Percentiles rank a stretch among this genome's conserved stretches.
phyloP scores from a whole-genome alignment of 2,888 invertebrate species.

The Torymus aiolomorphi region DNA sequence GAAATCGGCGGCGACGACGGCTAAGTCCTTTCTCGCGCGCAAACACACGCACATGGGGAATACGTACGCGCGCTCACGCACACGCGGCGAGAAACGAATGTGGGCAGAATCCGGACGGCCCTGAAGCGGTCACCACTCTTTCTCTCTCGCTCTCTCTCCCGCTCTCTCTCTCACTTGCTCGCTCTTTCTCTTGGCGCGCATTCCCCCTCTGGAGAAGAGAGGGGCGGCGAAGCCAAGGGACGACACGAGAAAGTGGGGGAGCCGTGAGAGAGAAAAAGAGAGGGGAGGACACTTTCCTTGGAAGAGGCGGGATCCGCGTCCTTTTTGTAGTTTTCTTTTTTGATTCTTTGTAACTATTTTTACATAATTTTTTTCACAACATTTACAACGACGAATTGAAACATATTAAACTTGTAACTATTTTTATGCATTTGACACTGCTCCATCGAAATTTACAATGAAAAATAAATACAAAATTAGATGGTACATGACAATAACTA shows the following conservation, averaged over 20 bases:
- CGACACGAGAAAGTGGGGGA: conserved; percentile 6
- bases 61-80: too few relatives aligned
- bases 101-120: conserved; percentile 54
- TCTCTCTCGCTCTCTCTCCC: conserved; percentile 24
- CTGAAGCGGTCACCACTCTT: conserved; percentile 54
- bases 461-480: too few relatives aligned
- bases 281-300: conserved; percentile 30
- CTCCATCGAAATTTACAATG: too few relatives aligned
- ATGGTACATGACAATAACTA: too few relatives aligned
- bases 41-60: neutral
- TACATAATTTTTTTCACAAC: too few relatives aligned
- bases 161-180: neutral
- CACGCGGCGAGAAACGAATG: too few relatives aligned
- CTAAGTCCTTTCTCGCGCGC: conserved; percentile 30
- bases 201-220: conserved; percentile 12
- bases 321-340: conserved; percentile 12
- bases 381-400: too few relatives aligned
- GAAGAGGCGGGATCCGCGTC: conserved; percentile 34
- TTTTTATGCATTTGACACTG: too few relatives aligned
- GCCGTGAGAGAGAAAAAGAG: neutral
- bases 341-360: neutral
- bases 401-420: too few relatives aligned
- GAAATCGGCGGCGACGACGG: conserved; percentile 44
- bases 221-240: conserved; percentile 9
- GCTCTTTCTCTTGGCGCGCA: too few relatives aligned